Evolutionary conservation across 2,797 vertebrate genomes (phyloP).

Genomic region (Mallotus villosus): DNA sequence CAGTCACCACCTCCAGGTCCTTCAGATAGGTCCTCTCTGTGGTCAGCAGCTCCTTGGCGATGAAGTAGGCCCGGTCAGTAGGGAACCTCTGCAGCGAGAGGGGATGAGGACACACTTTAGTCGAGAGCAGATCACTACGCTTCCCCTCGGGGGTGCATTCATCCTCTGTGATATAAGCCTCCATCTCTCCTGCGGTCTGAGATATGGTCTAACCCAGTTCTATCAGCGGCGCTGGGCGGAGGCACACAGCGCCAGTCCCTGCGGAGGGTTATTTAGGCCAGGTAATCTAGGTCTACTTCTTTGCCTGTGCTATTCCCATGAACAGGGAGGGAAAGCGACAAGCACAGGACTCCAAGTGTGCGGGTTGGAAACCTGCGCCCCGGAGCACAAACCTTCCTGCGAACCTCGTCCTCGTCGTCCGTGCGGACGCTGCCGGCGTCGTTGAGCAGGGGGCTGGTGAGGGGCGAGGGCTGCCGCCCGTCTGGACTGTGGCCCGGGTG

Average conservation of each 20-base stretch:
- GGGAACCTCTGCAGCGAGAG: conserved; percentile 82
- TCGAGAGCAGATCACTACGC: background rate
- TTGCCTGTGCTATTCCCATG: conserved; percentile 42
- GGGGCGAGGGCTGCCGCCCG: conserved; percentile 85
- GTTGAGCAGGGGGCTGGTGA: conserved; percentile 90
- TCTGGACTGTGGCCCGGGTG: conserved; percentile 84
- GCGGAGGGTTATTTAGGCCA: conserved; percentile 51
- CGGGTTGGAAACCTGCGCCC: background rate
- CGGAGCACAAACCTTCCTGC: conserved; percentile 81
- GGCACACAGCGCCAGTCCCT: conserved; percentile 35
- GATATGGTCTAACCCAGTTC: conserved; percentile 25
- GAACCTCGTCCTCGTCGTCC: conserved; percentile 90
- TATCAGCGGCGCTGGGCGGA: conserved; percentile 20
- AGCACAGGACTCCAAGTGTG: background rate
- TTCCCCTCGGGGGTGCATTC: background rate
- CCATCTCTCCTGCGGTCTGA: background rate
- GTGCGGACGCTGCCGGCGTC: conserved; percentile 85
- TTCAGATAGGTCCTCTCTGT: conserved; percentile 93
- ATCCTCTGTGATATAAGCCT: background rate
- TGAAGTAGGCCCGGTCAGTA: conserved; percentile 91
- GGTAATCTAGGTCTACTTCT: conserved; percentile 48
- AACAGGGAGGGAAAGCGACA: background rate
- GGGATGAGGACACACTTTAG: conserved; percentile 11
- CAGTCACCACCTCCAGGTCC: conserved; percentile 94
- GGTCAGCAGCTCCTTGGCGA: conserved; percentile 91